Percentiles rank a stretch among this genome's conserved stretches.
These are phyloP conservation scores for Criorhina ranunculi DNA, from an alignment of 2,888 invertebrate species.

Conservation along the genomic window DNA sequence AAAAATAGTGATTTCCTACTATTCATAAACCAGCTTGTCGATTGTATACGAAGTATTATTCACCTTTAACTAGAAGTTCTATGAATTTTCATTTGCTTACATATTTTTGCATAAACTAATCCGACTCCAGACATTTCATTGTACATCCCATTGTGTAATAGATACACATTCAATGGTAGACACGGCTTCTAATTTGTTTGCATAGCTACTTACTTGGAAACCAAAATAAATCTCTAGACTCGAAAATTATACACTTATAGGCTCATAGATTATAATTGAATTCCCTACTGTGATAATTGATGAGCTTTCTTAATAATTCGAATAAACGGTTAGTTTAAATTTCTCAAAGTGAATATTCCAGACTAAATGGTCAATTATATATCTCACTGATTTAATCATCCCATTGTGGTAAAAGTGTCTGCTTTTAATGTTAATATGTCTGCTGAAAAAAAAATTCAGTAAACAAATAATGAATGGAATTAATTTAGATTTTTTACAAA, in stretches of 20 bases:
- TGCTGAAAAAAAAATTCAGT: not conserved
- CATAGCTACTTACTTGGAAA: conserved; percentile 3
- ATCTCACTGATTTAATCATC: not conserved
- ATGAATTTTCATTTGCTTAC: too few species aligned
- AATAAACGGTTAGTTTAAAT: conserved; percentile 2
- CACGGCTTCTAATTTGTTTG: not conserved
- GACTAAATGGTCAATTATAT: conserved; percentile 5
- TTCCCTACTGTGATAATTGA: not conserved
- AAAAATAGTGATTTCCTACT: too few species aligned
- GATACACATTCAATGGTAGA: not conserved
- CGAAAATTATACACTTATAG: not conserved
- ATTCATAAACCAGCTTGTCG: too few species aligned
- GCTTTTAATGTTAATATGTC: not conserved
- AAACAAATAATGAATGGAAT: not conserved
- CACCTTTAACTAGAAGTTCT: too few species aligned
- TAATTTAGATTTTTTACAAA: not conserved
- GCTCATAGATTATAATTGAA: not conserved
- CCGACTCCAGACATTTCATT: not conserved
- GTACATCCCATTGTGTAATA: not conserved
- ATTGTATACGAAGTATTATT: too few species aligned
- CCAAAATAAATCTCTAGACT: not conserved
- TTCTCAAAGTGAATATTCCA: not conserved
- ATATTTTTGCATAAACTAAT: too few species aligned
- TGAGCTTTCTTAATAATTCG: conserved; percentile 6
- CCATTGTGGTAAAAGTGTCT: conserved; percentile 2